Evolutionary conservation across 1,140 invertebrate species (phyloP).

Genomic region (Forficula auricularia): DNA sequence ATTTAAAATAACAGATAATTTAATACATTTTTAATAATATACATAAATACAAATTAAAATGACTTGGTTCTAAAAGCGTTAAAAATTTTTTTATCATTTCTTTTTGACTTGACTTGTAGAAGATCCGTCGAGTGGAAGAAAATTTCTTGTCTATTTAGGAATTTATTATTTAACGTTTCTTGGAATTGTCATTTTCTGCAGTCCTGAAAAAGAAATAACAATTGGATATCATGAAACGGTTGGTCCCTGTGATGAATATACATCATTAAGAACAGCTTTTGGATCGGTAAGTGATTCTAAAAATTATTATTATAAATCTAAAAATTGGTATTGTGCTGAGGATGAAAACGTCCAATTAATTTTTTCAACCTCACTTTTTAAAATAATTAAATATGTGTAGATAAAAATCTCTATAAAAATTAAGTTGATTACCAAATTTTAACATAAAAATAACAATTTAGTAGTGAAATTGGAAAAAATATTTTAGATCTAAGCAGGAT

Average conservation of each 20-base stretch:
- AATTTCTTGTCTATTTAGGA: slow-evolving; percentile 28
- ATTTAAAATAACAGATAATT: too few species aligned
- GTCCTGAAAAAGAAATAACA: slow-evolving; percentile 48
- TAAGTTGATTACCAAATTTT: neutral
- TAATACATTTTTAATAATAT: too few species aligned
- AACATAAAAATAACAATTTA: neutral
- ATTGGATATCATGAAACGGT: slow-evolving; percentile 55
- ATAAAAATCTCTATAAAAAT: neutral
- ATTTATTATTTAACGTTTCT: slow-evolving; percentile 32
- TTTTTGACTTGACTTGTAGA: too few species aligned
- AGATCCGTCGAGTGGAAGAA: too few species aligned
- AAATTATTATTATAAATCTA: slow-evolving; percentile 5
- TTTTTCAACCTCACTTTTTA: too few species aligned
- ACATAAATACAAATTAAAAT: too few species aligned
- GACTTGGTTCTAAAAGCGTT: too few species aligned
- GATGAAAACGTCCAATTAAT: neutral
- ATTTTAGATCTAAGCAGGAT: too few species aligned
- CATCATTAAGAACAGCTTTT: slow-evolving; percentile 39
- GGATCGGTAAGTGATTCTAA: slow-evolving; percentile 48
- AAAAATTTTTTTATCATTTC: too few species aligned
- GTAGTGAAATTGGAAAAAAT: neutral
- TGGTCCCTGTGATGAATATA: slow-evolving; percentile 46
- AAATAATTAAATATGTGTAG: neutral
- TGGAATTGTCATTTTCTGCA: slow-evolving; percentile 34
- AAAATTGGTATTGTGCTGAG: neutral